A percentile compares a stretch with the other conserved stretches of the same genome.
Evolutionary conservation across 2,888 invertebrate species (phyloP).

Genomic region (Scotopteryx bipunctaria): DNA sequence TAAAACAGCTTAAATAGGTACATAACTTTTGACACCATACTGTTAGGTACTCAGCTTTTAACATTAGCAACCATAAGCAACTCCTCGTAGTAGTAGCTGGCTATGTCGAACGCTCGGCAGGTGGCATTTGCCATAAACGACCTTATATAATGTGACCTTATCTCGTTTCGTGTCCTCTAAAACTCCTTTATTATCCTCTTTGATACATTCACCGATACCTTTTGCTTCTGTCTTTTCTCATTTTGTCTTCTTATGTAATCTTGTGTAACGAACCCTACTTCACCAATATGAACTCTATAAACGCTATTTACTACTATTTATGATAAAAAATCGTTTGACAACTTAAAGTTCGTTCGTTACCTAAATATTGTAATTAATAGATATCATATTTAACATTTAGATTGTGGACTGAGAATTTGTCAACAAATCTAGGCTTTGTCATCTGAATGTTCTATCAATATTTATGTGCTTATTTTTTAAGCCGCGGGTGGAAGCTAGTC

Average conservation of each 20-base stretch:
- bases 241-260: conserved; percentile 53
- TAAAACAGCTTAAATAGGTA: too few relatives aligned
- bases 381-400: too few relatives aligned
- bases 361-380: conserved; percentile 46
- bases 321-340: not conserved
- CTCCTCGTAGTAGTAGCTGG: conserved; percentile 14
- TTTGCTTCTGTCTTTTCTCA: conserved; percentile 42
- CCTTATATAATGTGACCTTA: conserved; percentile 43
- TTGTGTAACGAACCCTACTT: conserved; percentile 37
- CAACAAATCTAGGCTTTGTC: not conserved
- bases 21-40: too few relatives aligned
- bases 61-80: conserved; percentile 17
- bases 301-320: not conserved
- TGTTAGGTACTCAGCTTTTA: not conserved
- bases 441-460: not conserved
- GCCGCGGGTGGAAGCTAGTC: too few relatives aligned
- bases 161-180: conserved; percentile 32
- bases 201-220: conserved; percentile 45
- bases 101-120: conserved; percentile 22
- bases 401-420: not conserved
- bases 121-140: conserved; percentile 36
- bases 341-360: conserved; percentile 25
- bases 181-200: conserved; percentile 40
- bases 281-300: conserved; percentile 35
- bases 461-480: too few relatives aligned